These are phyloP conservation scores for Drosophila antonietae DNA, from an alignment of 2,888 invertebrate species.

Conservation along the genomic window DNA sequence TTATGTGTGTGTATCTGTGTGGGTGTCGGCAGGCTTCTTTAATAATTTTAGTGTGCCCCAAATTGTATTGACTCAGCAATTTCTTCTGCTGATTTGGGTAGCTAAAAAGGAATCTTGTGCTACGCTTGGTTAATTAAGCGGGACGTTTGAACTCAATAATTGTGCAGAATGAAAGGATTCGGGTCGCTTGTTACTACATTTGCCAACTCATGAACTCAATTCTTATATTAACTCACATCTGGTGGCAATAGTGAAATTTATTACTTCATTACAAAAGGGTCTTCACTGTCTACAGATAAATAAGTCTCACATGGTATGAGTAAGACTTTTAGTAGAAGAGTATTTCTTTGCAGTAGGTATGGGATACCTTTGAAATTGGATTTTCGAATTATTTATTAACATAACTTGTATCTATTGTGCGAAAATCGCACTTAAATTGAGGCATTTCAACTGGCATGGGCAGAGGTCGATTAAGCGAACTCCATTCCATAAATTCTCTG, in stretches of 20 bases:
- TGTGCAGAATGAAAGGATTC: constrained; percentile 18
- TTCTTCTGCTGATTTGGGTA: constrained; percentile 64
- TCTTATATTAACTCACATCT: neutral
- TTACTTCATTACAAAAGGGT: constrained; percentile 2
- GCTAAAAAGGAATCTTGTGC: constrained; percentile 23
- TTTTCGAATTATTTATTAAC: neutral
- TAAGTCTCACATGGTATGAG: neutral
- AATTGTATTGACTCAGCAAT: constrained; percentile 69
- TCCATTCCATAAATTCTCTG: neutral
- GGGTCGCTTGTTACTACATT: constrained; percentile 24
- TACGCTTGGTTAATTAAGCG: constrained; percentile 68
- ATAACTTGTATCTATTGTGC: neutral
- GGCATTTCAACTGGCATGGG: constrained; percentile 3
- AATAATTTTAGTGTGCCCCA: constrained; percentile 29
- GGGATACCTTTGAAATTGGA: neutral
- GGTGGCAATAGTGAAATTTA: neutral
- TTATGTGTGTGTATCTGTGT: neutral
- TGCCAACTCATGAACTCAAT: constrained; percentile 1
- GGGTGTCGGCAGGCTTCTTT: constrained; percentile 23
- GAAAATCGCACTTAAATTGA: constrained; percentile 24
- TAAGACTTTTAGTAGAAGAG: neutral
- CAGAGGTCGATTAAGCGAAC: constrained; percentile 13
- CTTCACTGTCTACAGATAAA: neutral
- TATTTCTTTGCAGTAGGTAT: neutral
- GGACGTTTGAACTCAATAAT: constrained; percentile 44